phyloP scores from a whole-genome alignment of 2,113 vertebrate species.

The Rhinopithecus roxellana region DNA sequence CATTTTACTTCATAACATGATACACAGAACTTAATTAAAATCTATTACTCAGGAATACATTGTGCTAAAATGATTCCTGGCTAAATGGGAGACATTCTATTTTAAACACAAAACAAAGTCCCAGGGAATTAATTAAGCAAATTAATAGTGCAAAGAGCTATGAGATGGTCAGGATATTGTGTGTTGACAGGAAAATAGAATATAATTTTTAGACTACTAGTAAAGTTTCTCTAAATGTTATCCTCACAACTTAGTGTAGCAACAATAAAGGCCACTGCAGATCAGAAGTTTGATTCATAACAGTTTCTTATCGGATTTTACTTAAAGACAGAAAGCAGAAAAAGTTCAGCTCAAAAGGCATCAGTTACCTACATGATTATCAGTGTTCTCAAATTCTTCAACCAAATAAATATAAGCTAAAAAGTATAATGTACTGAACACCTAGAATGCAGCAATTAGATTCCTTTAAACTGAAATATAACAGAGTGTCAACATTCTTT shows the following conservation, averaged over 20 bases:
- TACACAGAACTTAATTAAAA: conserved; percentile 57
- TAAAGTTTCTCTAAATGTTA: conserved; percentile 33
- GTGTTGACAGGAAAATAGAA: conserved; percentile 19
- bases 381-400: neutral
- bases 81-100: conserved; percentile 40
- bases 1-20: conserved; percentile 51
- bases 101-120: conserved; percentile 49
- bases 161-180: neutral
- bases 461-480: conserved; percentile 35
- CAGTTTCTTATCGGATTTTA: neutral
- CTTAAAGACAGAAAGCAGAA: neutral
- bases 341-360: neutral
- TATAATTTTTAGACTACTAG: neutral
- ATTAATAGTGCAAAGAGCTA: conserved; percentile 13
- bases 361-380: neutral
- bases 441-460: neutral
- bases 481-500: conserved; percentile 43
- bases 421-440: neutral
- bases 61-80: neutral
- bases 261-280: neutral
- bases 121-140: conserved; percentile 35
- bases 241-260: neutral
- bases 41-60: conserved; percentile 46
- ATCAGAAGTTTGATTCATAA: neutral
- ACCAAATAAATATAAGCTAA: conserved; percentile 54